A percentile compares a stretch with the other conserved stretches of the same genome.
These are phyloP conservation scores for Bombus superbus DNA, from an alignment of 1,140 invertebrate genomes.

Conservation along the genomic window DNA sequence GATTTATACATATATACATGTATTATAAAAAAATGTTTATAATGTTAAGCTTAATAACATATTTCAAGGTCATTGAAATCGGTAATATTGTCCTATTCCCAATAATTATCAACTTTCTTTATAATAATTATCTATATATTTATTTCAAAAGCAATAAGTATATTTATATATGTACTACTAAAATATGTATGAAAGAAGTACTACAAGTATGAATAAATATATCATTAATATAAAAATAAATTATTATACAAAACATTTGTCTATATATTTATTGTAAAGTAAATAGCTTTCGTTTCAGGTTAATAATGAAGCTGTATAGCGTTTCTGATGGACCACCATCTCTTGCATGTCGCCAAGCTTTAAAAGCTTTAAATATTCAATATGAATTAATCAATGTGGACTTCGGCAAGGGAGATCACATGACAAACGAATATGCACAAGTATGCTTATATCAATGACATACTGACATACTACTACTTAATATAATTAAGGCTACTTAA, in stretches of 20 bases:
- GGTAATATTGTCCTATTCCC: too few relatives aligned
- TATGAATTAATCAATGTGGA: constrained; percentile 87
- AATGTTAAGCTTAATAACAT: too few relatives aligned
- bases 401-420: constrained; percentile 87
- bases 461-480: not conserved
- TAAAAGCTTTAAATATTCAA: constrained; percentile 86
- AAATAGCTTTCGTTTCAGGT: not conserved
- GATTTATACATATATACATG: too few relatives aligned
- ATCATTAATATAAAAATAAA: not conserved
- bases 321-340: constrained; percentile 90
- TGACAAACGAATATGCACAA: constrained; percentile 87
- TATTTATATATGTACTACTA: too few relatives aligned
- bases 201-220: not conserved
- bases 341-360: constrained; percentile 86
- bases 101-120: too few relatives aligned
- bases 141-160: too few relatives aligned
- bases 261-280: not conserved
- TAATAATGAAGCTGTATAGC: constrained; percentile 86
- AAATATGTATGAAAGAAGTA: too few relatives aligned
- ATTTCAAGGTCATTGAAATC: too few relatives aligned
- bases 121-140: too few relatives aligned
- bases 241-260: not conserved
- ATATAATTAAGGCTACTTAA: too few relatives aligned
- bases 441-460: constrained; percentile 77
- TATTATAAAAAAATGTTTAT: too few relatives aligned